These are phyloP conservation scores for Callocephalon fimbriatum DNA, from an alignment of 2,113 vertebrate genomes.

Conservation along the genomic window DNA sequence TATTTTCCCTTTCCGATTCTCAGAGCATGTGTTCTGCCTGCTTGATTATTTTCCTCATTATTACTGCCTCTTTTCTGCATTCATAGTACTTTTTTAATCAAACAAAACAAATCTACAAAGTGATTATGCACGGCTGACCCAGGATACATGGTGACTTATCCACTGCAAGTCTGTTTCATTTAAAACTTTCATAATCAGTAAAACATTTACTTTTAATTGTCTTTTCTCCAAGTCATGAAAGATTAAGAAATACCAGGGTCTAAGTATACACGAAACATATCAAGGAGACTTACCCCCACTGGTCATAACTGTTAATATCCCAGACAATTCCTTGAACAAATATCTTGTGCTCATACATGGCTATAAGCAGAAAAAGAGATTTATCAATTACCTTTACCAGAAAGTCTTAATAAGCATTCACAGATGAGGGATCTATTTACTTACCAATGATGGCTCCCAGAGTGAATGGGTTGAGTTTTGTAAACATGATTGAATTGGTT, in stretches of 20 bases:
- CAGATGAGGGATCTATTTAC: slow-evolving; percentile 68
- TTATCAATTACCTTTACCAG: background rate
- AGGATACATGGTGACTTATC: background rate
- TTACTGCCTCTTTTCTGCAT: background rate
- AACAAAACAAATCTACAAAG: background rate
- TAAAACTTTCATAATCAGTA: background rate
- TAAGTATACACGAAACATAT: background rate
- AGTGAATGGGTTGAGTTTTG: slow-evolving; percentile 89
- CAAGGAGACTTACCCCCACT: slow-evolving; percentile 92
- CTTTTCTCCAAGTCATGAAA: background rate
- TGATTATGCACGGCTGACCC: background rate
- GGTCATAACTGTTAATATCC: slow-evolving; percentile 98
- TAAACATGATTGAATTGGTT: slow-evolving; percentile 94
- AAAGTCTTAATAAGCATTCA: background rate
- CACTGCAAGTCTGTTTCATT: background rate
- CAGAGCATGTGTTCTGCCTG: background rate
- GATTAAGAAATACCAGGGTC: background rate
- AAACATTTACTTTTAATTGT: background rate
- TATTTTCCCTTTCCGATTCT: background rate
- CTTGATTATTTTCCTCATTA: background rate
- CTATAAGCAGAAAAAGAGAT: slow-evolving; percentile 66
- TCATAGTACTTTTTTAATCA: background rate
- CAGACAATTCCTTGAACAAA: slow-evolving; percentile 96
- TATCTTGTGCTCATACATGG: slow-evolving; percentile 99
- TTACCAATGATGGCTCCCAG: slow-evolving; percentile 92